phyloP scores from a whole-genome alignment of 2,113 vertebrate genomes.

The Rhegmatorhina hoffmannsi region DNA sequence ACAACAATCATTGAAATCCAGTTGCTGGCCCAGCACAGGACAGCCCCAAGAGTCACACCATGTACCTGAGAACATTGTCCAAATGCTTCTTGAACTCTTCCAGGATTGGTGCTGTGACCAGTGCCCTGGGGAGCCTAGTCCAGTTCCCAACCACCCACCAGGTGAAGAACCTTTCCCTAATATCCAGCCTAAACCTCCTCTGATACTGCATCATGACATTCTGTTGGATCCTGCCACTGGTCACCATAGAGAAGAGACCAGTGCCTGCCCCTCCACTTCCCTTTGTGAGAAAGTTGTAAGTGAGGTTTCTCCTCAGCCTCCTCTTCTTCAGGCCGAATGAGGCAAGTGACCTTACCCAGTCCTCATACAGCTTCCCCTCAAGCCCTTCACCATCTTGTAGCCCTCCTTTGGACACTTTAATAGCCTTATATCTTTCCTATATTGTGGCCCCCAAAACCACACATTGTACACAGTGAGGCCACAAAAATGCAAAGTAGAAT shows the following conservation, averaged over 20 bases:
- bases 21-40: not conserved
- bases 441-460: not conserved
- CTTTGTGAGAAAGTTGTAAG: not conserved
- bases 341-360: not conserved
- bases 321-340: not conserved
- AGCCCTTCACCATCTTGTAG: not conserved
- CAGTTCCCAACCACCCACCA: not conserved
- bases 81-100: not conserved
- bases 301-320: not conserved
- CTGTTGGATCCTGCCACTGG: not conserved
- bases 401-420: not conserved
- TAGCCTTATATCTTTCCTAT: not conserved
- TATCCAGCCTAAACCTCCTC: not conserved
- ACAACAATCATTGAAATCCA: not conserved
- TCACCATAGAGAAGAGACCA: not conserved
- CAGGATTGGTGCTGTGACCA: not conserved
- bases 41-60: no score
- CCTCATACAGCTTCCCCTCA: not conserved
- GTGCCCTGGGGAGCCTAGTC: not conserved
- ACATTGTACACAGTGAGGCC: not conserved
- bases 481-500: not conserved
- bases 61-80: not conserved
- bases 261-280: not conserved
- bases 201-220: not conserved
- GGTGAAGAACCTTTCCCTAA: not conserved